Evolutionary conservation across 2,113 vertebrate genomes (phyloP).

Genomic region (Synchiropus splendidus): DNA sequence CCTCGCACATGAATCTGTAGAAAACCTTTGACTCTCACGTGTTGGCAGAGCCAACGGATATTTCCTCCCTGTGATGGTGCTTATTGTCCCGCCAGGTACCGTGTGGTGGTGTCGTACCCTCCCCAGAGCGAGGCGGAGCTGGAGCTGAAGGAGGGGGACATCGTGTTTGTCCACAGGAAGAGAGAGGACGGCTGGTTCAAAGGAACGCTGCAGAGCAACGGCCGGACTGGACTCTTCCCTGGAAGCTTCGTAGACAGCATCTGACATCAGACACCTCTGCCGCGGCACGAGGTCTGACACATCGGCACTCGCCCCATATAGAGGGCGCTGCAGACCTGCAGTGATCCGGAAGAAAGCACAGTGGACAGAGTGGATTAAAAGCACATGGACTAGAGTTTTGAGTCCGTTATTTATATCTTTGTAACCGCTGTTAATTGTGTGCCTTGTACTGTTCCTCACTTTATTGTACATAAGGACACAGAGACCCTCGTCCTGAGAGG

Average conservation of each 20-base stretch:
- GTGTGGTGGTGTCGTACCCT: conserved; percentile 94
- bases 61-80: no score
- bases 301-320: not conserved
- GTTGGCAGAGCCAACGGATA: no score
- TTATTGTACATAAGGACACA: conserved; percentile 73
- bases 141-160: conserved; percentile 97
- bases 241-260: conserved; percentile 96
- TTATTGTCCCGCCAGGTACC: conserved; percentile 70
- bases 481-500: conserved; percentile 67
- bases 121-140: conserved; percentile 98
- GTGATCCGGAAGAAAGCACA: conserved; percentile 42
- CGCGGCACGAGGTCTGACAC: no score
- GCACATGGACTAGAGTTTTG: conserved; percentile 25
- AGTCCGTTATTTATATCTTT: conserved; percentile 62
- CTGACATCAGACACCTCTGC: no score
- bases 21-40: no score
- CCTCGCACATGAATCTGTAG: no score
- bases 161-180: conserved; percentile 96
- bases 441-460: conserved; percentile 87
- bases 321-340: conserved; percentile 4
- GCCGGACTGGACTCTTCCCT: conserved; percentile 92
- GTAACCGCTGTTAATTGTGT: conserved; percentile 69
- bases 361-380: conserved; percentile 28
- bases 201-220: conserved; percentile 93
- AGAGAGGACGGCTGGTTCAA: conserved; percentile 98